Evolutionary conservation across 2,888 invertebrate genomes (phyloP), one percentile per base, ranked within the genome.

Genomic region (Mayetiola destructor): DNA sequence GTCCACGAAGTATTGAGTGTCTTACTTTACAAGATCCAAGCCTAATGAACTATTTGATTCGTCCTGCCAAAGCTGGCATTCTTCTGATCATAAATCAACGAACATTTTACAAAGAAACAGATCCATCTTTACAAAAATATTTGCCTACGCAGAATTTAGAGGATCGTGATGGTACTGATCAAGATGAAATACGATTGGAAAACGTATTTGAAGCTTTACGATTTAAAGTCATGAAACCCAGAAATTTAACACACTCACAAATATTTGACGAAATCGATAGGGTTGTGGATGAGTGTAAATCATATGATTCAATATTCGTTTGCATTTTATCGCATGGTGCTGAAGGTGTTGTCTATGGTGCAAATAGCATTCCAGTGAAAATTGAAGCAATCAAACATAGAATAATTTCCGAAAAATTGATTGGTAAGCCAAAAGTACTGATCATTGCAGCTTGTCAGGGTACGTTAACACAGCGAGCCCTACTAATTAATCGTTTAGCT

Each of bases 391-490:
- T 80, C 10, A 69, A 74, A 59, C 65, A 70, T 52, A 72, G 76
- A 62, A 66, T 80, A 55, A 72, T 74, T 39, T 67, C 66, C 2
- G 64, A 62, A 6, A 65, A 69, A 52, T 66, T 80, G 20, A 60
- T 64, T 2, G 68, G 71, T 2, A 77, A 77, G 63, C 76, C 77
- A 14, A 80, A 80, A 68, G 63, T 80, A 56, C 64, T 80, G 1
- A 73, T 80, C 54, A 69, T 80, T 39, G 80, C 80, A 66, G 76
- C 79, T 1, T 80, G 80, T 59, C 80, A 80, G 65, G 77, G 76
- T 30, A 64, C 61, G 65, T 30, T 57, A 1, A 56, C 57, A 6
- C 61, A 63, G 29, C 42, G 39, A 54, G 58, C 58, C n/a, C n/a
- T n/a, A n/a, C n/a, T n/a, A n/a, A n/a, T n/a, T n/a, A n/a, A 48